A percentile compares a stretch with the other conserved stretches of the same genome.
phyloP scores from a whole-genome alignment of 1,140 invertebrate genomes.

The Harpegnathos saltator region DNA sequence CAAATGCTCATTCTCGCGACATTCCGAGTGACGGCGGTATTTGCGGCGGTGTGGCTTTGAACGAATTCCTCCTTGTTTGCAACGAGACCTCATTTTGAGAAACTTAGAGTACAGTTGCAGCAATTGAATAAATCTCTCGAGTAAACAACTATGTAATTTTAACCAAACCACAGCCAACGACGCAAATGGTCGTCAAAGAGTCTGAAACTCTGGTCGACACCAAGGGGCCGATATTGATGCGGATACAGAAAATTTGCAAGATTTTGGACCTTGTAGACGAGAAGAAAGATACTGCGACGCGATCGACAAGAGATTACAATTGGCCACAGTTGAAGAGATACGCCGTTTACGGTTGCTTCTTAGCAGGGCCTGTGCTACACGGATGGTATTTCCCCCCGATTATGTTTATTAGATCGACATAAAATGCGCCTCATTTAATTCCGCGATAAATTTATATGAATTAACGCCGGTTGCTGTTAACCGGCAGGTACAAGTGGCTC shows the following conservation, averaged over 20 bases:
- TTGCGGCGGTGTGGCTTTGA: too few species aligned
- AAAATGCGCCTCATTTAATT: slow-evolving; percentile 3
- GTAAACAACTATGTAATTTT: too few species aligned
- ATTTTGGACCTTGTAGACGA: slow-evolving; percentile 68
- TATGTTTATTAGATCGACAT: not conserved
- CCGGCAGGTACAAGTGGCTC: slow-evolving; percentile 92
- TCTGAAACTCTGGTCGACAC: slow-evolving; percentile 3
- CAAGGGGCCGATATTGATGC: slow-evolving; percentile 57
- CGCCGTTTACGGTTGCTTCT: slow-evolving; percentile 78
- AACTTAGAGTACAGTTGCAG: too few species aligned
- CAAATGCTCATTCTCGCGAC: too few species aligned
- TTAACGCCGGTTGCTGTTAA: slow-evolving; percentile 35
- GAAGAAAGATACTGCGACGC: not conserved
- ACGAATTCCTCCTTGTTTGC: too few species aligned
- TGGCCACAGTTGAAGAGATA: slow-evolving; percentile 80
- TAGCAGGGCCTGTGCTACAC: slow-evolving; percentile 80
- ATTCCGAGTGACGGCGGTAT: too few species aligned
- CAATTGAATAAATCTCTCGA: too few species aligned
- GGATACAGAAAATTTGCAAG: slow-evolving; percentile 66
- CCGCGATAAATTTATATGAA: slow-evolving; percentile 4
- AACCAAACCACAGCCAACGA: too few species aligned
- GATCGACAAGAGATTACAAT: slow-evolving; percentile 73
- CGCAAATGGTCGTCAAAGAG: not conserved
- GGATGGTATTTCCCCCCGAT: slow-evolving; percentile 73
- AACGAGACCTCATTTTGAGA: too few species aligned